A percentile compares a stretch with the other conserved stretches of the same genome.
Evolutionary conservation across 2,797 vertebrate genomes (phyloP).

Genomic region (Crocidura indochinensis): DNA sequence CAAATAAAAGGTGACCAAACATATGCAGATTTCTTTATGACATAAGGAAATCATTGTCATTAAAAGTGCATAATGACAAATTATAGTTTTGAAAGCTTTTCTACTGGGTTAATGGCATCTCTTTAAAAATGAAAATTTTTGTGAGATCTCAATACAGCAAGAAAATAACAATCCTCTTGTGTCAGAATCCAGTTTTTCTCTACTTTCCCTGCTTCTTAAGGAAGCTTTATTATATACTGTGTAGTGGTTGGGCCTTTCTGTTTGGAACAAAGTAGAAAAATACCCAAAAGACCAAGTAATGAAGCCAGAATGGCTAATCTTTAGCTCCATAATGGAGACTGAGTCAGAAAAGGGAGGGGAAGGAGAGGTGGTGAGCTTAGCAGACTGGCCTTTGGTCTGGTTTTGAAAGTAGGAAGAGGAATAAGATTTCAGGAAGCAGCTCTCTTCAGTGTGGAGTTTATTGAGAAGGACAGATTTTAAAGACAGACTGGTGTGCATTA

Average conservation of each 20-base stretch:
- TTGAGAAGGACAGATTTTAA: conserved; percentile 61
- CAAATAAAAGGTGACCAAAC: conserved; percentile 34
- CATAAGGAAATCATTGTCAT: neutral
- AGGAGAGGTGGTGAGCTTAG: neutral
- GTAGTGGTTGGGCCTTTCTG: conserved; percentile 18
- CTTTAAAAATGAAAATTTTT: conserved; percentile 47
- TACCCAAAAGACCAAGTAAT: neutral
- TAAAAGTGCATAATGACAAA: neutral
- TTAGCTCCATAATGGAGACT: neutral
- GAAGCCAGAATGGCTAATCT: conserved; percentile 1
- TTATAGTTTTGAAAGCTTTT: conserved; percentile 51
- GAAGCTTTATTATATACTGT: neutral
- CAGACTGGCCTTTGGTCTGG: neutral
- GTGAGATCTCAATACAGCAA: neutral
- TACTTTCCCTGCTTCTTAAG: conserved; percentile 21
- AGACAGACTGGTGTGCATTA: conserved; percentile 41
- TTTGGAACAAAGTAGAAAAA: neutral
- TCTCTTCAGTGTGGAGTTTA: conserved; percentile 30
- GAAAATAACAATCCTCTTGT: neutral
- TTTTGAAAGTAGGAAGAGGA: conserved; percentile 24
- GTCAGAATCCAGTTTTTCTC: conserved; percentile 12
- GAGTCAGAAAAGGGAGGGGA: neutral
- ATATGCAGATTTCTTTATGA: conserved; percentile 37
- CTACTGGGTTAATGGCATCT: neutral
- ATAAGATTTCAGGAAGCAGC: conserved; percentile 56